Evolutionary conservation across 1,140 invertebrate genomes (phyloP).

Genomic region (Drosophila bocqueti): DNA sequence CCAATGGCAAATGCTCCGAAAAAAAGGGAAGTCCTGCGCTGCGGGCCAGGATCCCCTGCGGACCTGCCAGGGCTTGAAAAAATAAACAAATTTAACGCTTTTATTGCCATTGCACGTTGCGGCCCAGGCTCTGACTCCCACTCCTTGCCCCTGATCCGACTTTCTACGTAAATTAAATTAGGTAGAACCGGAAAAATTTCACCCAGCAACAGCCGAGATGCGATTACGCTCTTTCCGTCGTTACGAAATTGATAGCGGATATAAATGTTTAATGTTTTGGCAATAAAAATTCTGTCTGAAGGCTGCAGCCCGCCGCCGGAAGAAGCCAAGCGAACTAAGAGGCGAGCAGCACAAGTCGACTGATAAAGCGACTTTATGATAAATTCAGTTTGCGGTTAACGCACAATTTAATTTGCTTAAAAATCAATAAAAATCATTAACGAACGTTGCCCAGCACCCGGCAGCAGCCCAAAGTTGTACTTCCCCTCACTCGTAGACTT

Average conservation of each 20-base stretch:
- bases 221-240: slow-evolving; percentile 73
- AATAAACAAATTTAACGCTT: slow-evolving; percentile 84
- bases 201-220: slow-evolving; percentile 53
- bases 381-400: slow-evolving; percentile 79
- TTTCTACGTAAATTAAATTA: slow-evolving; percentile 82
- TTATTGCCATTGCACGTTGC: slow-evolving; percentile 79
- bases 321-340: slow-evolving; percentile 6
- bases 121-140: neutral
- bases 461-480: neutral
- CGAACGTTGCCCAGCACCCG: slow-evolving; percentile 29
- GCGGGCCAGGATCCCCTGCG: slow-evolving; percentile 16
- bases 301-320: slow-evolving; percentile 24
- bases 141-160: slow-evolving; percentile 9
- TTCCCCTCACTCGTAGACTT: neutral
- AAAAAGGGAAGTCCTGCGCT: slow-evolving; percentile 5
- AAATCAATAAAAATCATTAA: slow-evolving; percentile 81
- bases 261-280: slow-evolving; percentile 84
- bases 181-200: slow-evolving; percentile 74
- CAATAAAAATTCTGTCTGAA: slow-evolving; percentile 74
- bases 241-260: slow-evolving; percentile 82
- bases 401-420: slow-evolving; percentile 83
- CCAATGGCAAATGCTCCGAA: slow-evolving; percentile 5
- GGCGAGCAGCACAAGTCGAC: slow-evolving; percentile 8
- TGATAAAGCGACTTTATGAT: slow-evolving; percentile 81
- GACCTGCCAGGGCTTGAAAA: slow-evolving; percentile 55